Percentiles rank a stretch among this genome's conserved stretches.
Conservation (phyloP, 2,888 invertebrate genomes). For the Ferrisia virgata region DNA sequence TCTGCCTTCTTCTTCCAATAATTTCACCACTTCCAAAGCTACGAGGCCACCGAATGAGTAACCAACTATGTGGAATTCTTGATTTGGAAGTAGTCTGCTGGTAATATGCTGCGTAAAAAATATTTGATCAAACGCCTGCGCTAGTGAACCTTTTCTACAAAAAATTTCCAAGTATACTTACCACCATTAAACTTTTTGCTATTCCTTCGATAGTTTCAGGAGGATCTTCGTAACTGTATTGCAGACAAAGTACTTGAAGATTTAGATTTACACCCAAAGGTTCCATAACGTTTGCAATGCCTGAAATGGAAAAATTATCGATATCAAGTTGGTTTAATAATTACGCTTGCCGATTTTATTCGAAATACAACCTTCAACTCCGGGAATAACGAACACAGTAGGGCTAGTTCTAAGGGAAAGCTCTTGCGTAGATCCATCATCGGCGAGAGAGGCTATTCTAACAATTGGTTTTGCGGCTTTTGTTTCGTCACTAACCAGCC, state of each 20-base stretch:
- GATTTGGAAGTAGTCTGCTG: conserved; percentile 59
- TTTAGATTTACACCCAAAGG: conserved; percentile 58
- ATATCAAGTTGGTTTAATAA: neutral
- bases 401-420: conserved; percentile 50
- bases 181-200: conserved; percentile 53
- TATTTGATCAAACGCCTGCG: neutral
- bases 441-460: conserved; percentile 58
- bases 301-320: conserved; percentile 46
- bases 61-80: conserved; percentile 72
- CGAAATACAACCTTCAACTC: conserved; percentile 59
- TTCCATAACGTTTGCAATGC: conserved; percentile 59
- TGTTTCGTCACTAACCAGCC: conserved; percentile 63
- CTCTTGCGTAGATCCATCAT: conserved; percentile 56
- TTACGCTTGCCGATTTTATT: too few relatives aligned
- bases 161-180: conserved; percentile 44
- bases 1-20: conserved; percentile 66
- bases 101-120: conserved; percentile 60
- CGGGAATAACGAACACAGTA: conserved; percentile 63
- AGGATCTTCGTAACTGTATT: conserved; percentile 56
- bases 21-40: conserved; percentile 70
- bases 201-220: conserved; percentile 57
- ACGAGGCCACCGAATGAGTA: conserved; percentile 85
- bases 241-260: conserved; percentile 59
- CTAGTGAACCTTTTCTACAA: too few relatives aligned
- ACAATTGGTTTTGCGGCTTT: conserved; percentile 58